Evolutionary conservation across 2,797 vertebrate genomes (phyloP).

Genomic region (Bradypodion pumilum): DNA sequence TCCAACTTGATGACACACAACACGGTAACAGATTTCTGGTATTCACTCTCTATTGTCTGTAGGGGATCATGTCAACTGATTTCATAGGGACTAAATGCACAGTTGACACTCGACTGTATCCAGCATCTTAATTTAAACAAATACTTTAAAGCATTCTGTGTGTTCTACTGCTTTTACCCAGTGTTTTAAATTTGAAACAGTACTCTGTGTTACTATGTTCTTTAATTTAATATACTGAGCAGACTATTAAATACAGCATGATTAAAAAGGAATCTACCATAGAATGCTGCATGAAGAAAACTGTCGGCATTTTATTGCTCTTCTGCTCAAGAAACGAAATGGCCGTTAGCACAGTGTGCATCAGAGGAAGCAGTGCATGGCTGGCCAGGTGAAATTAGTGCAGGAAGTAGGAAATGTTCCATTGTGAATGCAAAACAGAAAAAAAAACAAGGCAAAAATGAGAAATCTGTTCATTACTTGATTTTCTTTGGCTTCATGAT

Average conservation of each 20-base stretch:
- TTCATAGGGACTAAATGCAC: not conserved
- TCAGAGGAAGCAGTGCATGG: not conserved
- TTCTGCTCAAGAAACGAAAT: slow-evolving; percentile 7
- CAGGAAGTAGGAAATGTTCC: not conserved
- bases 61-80: not conserved
- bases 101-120: not conserved
- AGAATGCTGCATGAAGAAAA: slow-evolving; percentile 14
- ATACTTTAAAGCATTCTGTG: slow-evolving; percentile 3
- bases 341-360: slow-evolving; percentile 6
- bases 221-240: slow-evolving; percentile 39
- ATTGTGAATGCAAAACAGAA: not conserved
- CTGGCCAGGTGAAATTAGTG: not conserved
- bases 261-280: not conserved
- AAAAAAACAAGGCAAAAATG: not conserved
- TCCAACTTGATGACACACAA: too few species aligned
- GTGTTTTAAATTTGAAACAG: slow-evolving; percentile 9
- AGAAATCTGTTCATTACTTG: not conserved
- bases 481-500: not conserved
- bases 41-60: not conserved
- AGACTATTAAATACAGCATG: slow-evolving; percentile 33
- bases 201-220: slow-evolving; percentile 17
- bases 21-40: not conserved
- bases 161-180: slow-evolving; percentile 17
- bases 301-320: not conserved
- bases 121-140: not conserved